Evolutionary conservation across 1,140 invertebrate species (phyloP), one percentile per base, ranked within the genome.

Genomic region (Zaprionus ornatus): DNA sequence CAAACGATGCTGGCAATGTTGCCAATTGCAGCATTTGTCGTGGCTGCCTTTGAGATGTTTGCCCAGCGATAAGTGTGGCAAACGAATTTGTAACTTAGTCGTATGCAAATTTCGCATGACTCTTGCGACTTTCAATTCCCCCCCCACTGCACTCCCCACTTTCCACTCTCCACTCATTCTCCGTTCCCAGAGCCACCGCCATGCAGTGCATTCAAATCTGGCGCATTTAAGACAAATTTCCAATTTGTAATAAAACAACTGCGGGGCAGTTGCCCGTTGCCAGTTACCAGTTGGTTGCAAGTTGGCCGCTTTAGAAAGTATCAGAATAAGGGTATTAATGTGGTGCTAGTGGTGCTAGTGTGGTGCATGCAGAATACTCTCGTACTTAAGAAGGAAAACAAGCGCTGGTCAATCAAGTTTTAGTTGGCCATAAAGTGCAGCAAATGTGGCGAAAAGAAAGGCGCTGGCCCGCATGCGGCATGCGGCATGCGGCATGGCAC

Each of bases 221-320:
- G 68, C 70, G 59, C 65, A 62, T 68, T 79, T 76, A 59, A 76
- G 71, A 86, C 71, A 75, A 79, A 76, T 81, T 83, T 77, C 68
- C 62, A 86, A 86, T 82, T 86, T 86, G 82, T 86, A 82, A 86
- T 82, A 85, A 85, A 85, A 81, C 78, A 85, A 79, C 67, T 78
- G 64, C 67, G 60, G 77, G 60, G 59, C 35, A 71, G 82, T 27
- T 37, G 17, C 10, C 21, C 21, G 19, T 54, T 54, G 50, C 19
- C 59, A 3, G n/a, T 45, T 45, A 45, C 40, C 40, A n/a, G 40
- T 45, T 56, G 48, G 29, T 32, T 32, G 29, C 9, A 32, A 32
- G 29, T 32, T 45, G 40, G 60, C 29, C 45, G 60, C 67, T 82
- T 86, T 86, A 86, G 82, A 86, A 86, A 86, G 82, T 86, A 82